Evolutionary conservation across 2,113 vertebrate genomes (phyloP), one percentile per base, ranked within the genome.

Genomic region (Phasianus colchicus): DNA sequence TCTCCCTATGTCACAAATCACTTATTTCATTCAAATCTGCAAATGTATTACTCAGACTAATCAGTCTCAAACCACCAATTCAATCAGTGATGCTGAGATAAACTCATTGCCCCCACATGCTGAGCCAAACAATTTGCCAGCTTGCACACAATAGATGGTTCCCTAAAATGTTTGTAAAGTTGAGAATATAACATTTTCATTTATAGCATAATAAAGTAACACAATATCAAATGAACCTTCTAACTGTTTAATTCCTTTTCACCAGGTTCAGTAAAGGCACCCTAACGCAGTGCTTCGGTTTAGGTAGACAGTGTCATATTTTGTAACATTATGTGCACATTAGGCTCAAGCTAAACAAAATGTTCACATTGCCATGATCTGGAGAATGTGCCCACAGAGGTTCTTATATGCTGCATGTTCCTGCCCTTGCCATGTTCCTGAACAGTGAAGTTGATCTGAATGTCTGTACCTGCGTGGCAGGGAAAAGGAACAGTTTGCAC

Each of bases 21-120:
- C 42, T 95, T 96, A 78, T 73, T 96, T 86, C 13, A 47, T 83
- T 95, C 86, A 83, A 73, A 96, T 87, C 75, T 90, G 71, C 43
- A 79, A 85, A 83, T 0, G 4, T 8, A 67, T 74, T 85, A 34
- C 48, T 77, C 36, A 82, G 57, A 85, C 20, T 67, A 83, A 93
- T 90, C 76, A 91, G 50, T 89, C 74, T 38, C 72, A 96, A 97
- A 90, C n/a, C 88, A 79, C 45, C 88, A 86, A 47, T 94, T 86
- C 63, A 89, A 54, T 94, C 63, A 70, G 1, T 74, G 83, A 78
- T 86, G 75, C n/a, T 66, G 66, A 67, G 60, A 83, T 91, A 89
- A 93, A 91, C n/a, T 83, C 7, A 11, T 92, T 63, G 38, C 36
- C 48, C 16, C 91, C n/a, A 1, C 22, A 73, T 36, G 64, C 64